Percentiles rank a stretch among this genome's conserved stretches.
Evolutionary conservation across 2,797 vertebrate species (phyloP).

Genomic region (Catharus ustulatus): DNA sequence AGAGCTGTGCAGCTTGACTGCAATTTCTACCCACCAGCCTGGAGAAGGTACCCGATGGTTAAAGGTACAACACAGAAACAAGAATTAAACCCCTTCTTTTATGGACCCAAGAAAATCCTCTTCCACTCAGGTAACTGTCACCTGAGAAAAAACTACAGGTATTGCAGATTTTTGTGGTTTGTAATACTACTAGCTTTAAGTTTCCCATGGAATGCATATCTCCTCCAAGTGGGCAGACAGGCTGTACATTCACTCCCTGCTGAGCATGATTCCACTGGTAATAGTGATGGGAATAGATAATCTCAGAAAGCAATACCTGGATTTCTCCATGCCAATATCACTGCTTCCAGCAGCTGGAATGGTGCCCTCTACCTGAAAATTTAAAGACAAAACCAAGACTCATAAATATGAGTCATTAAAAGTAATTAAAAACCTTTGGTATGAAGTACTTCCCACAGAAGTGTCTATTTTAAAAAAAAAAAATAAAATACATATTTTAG

Average conservation of each 20-base stretch:
- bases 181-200: not conserved
- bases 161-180: not conserved
- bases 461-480: not conserved
- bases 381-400: not conserved
- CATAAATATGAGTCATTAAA: not conserved
- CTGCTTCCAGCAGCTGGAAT: conserved; percentile 38
- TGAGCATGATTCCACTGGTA: accelerated
- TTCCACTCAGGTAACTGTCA: not conserved
- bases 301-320: not conserved
- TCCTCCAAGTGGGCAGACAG: not conserved
- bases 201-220: not conserved
- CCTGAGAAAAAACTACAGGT: not conserved
- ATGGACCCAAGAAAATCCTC: not conserved
- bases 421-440: not conserved
- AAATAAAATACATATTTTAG: not conserved
- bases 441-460: not conserved
- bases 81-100: not conserved
- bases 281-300: not conserved
- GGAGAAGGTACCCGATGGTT: not conserved
- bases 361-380: conserved; percentile 17
- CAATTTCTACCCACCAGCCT: not conserved
- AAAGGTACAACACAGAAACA: not conserved
- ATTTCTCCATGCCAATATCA: not conserved
- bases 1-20: accelerated
- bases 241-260: not conserved